Base-by-base conservation (phyloP, 2,797 vertebrate species). In the Xyrichtys novacula region DNA sequence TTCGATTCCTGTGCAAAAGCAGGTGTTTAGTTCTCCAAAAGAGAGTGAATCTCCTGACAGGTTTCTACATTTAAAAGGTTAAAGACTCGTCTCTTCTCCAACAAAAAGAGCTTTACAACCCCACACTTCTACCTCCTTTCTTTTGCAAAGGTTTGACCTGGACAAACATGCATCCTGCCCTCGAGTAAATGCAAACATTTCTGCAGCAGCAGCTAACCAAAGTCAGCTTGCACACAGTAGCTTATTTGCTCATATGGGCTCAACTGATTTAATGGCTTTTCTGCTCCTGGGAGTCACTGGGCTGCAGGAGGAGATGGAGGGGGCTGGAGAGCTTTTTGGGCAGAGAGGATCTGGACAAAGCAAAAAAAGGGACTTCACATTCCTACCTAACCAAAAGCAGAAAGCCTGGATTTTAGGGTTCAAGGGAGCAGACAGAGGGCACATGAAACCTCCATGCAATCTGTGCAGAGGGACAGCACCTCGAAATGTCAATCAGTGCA, bases 371-470 rank as follows among this genome's bases (percentile, higher is more conserved):
- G 64, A 83, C 83, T 75, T 52, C 74, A 91, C 90, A 93, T 92
- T 93, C 90, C 88, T 84, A 62, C 42, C 50, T 91, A 90, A 93
- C 88, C 83, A 88, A 83, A 89, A 92, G 68, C 90, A 92, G 91
- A 85, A 57, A 67, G 74, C 75, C 25, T 67, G 76, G 74, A 76
- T 84, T 88, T 86, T 71, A 74, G 76, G 88, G 89, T 88, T 87
- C 85, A 86, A n/a, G 55, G 69, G 88, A 88, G 84, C 88, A 90
- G 80, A 84, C 74, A 68, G 48, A 71, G 84, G 80, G 76, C 81
- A 86, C 56, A 67, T 28, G 48, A 56, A 83, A 70, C 22, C 58
- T 19, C 20, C 23, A 52, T 25, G 49, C 31, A 83, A 66, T 25
- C 49, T 17, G 39, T 61, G 53, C 39, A 36, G 38, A 55, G 25